Conservation (phyloP, 2,888 invertebrate genomes). For the Cloeon dipterum region DNA sequence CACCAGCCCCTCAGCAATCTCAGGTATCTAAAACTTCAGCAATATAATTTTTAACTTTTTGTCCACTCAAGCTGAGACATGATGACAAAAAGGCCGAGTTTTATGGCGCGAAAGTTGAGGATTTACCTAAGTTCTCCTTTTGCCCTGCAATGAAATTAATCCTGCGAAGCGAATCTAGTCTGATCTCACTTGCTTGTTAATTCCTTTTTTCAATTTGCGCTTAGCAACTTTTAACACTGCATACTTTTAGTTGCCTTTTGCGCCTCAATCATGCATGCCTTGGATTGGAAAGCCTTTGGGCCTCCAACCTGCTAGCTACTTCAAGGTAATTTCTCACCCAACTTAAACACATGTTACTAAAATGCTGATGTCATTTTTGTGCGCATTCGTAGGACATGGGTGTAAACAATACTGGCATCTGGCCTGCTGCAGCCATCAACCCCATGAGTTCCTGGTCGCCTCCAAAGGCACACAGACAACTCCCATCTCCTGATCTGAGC, state of each 20-base stretch:
- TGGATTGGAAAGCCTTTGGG: background rate
- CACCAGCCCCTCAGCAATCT: background rate
- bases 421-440: too few relatives aligned
- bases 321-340: background rate
- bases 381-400: too few relatives aligned
- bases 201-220: background rate
- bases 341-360: background rate
- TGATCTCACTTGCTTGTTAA: background rate
- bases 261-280: background rate
- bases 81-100: slow-evolving; percentile 1
- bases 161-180: background rate
- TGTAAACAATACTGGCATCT: background rate
- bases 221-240: too few relatives aligned
- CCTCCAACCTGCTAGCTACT: background rate
- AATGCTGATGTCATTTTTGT: background rate
- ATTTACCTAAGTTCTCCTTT: background rate
- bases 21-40: background rate
- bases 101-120: background rate
- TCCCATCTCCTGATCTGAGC: background rate
- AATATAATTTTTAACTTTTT: too few relatives aligned
- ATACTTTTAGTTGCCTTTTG: background rate
- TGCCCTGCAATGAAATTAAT: background rate
- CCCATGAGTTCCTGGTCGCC: background rate
- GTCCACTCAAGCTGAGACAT: too few relatives aligned
- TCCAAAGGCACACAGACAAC: background rate